phyloP scores from a whole-genome alignment of 2,797 vertebrate genomes.

The Myripristis jacobus region DNA sequence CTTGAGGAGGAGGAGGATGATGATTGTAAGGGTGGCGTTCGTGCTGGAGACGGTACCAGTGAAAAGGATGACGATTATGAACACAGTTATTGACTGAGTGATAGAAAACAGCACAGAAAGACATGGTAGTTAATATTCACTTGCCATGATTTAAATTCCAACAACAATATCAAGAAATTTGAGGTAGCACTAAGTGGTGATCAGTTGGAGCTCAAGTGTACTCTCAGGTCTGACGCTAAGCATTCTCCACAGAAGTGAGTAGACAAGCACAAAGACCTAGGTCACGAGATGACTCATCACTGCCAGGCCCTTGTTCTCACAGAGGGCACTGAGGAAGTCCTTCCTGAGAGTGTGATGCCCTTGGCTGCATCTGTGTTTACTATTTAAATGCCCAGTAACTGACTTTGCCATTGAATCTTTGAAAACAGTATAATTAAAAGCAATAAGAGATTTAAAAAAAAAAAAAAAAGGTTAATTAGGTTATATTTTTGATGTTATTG shows the following conservation, averaged over 20 bases:
- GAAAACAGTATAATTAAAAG: constrained; percentile 36
- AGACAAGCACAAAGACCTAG: background rate
- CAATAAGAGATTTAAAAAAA: too few relatives aligned
- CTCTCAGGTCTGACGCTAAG: too few relatives aligned
- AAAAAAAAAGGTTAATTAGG: background rate
- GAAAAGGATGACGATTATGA: background rate
- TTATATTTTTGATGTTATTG: background rate
- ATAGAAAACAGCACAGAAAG: constrained; percentile 1
- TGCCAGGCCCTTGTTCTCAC: background rate
- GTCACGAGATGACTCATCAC: background rate
- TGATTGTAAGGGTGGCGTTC: background rate
- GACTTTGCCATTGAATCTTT: constrained; percentile 24
- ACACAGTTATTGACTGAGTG: background rate
- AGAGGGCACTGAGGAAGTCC: background rate
- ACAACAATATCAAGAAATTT: constrained; percentile 3
- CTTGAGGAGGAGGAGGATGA: constrained; percentile 26
- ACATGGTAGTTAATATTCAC: constrained; percentile 18
- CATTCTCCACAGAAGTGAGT: background rate
- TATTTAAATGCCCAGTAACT: constrained; percentile 50
- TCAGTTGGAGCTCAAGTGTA: too few relatives aligned
- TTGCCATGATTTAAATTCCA: constrained; percentile 10
- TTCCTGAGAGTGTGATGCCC: constrained; percentile 5
- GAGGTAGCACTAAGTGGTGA: background rate
- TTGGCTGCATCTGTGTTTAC: constrained; percentile 41
- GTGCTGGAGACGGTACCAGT: background rate